phyloP scores from a whole-genome alignment of 2,797 vertebrate genomes.

The Danio jaintianensis region DNA sequence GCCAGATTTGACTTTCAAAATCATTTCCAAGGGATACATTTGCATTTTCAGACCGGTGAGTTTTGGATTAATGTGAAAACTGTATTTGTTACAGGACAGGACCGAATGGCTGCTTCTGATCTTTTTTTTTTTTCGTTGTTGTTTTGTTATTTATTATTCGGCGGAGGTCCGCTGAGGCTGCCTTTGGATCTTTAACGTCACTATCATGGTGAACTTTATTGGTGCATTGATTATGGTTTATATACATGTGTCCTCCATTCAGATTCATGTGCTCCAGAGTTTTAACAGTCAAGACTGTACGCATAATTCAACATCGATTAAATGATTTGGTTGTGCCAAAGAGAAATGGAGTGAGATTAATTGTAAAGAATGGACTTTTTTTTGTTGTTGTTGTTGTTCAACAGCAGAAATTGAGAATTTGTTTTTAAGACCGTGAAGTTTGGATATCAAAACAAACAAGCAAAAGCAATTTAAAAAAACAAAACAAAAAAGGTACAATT shows the following conservation, averaged over 20 bases:
- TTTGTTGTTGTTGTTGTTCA: background rate
- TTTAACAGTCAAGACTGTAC: background rate
- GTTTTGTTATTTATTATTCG: conserved; percentile 8
- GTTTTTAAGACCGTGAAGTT: background rate
- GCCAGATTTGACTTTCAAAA: background rate
- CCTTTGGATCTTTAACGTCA: conserved; percentile 6
- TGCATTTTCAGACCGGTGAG: background rate
- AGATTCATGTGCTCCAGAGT: background rate
- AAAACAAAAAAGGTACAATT: no score
- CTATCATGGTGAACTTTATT: conserved; percentile 24
- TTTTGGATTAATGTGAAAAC: background rate
- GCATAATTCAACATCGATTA: conserved; percentile 1
- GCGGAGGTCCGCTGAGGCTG: background rate
- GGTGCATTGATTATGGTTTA: background rate
- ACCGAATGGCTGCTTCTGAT: background rate
- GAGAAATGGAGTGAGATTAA: background rate
- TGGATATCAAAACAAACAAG: no score
- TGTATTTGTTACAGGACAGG: background rate
- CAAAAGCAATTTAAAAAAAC: no score
- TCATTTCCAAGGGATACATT: background rate
- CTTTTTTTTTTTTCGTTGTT: background rate
- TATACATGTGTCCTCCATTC: background rate
- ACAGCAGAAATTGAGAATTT: background rate
- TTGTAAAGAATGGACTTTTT: background rate
- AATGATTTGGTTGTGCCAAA: conserved; percentile 20